Percentiles rank a stretch among this genome's conserved stretches.
phyloP scores from a whole-genome alignment of 2,888 invertebrate species.

The Theristus sp. region DNA sequence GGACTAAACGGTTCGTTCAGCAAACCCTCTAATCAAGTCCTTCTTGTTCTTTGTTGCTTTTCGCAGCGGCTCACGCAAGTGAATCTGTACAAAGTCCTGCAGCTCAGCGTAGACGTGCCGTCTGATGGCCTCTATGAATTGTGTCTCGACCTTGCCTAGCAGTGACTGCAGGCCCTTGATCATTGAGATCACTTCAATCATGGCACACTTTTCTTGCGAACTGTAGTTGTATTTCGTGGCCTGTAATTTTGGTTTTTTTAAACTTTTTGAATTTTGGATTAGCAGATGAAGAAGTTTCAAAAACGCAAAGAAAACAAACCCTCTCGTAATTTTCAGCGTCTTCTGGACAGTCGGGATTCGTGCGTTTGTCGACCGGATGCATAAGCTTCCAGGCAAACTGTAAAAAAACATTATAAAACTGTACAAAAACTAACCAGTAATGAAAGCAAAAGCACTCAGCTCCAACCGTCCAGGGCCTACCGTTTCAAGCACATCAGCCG shows the following conservation, averaged over 20 bases:
- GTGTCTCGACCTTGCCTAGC: constrained; percentile 90
- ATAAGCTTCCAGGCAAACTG: constrained; percentile 85
- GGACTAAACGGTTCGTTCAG: background rate
- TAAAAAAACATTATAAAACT: background rate
- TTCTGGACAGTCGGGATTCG: constrained; percentile 77
- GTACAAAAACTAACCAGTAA: background rate
- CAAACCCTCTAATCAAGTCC: constrained; percentile 52
- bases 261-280: background rate
- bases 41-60: constrained; percentile 61
- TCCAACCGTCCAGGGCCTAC: constrained; percentile 6
- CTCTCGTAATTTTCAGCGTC: constrained; percentile 96
- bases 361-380: constrained; percentile 90
- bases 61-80: background rate
- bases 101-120: constrained; percentile 83
- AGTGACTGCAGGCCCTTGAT: constrained; percentile 90
- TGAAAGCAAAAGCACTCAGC: background rate
- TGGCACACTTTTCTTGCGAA: constrained; percentile 85
- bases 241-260: constrained; percentile 20
- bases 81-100: constrained; percentile 39
- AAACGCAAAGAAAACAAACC: constrained; percentile 35
- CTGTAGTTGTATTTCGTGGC: constrained; percentile 93
- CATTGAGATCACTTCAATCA: constrained; percentile 93
- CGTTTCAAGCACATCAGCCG: constrained; percentile 60
- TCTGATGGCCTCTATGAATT: constrained; percentile 72
- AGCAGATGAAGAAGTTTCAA: background rate